Conservation (phyloP, 2,113 vertebrate species). For the Austrofundulus limnaeus region DNA sequence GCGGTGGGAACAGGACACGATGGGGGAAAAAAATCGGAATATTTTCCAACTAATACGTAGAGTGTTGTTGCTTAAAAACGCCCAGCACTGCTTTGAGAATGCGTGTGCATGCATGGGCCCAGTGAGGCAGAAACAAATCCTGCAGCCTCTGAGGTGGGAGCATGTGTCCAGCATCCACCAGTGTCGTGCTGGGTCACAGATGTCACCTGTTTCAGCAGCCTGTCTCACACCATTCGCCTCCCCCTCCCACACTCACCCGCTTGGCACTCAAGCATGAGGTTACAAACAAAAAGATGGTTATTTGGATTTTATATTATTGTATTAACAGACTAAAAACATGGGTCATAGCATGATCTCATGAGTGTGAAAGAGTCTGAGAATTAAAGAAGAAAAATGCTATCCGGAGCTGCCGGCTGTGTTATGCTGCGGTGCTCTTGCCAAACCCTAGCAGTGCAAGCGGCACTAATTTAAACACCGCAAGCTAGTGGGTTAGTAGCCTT, state of each 20-base stretch:
- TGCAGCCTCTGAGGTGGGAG: constrained; percentile 55
- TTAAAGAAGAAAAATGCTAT: constrained; percentile 43
- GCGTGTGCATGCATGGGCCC: constrained; percentile 21
- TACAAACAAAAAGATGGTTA: constrained; percentile 12
- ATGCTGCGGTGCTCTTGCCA: constrained; percentile 37
- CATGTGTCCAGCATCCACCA: constrained; percentile 57
- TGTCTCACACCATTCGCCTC: constrained; percentile 24
- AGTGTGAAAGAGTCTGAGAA: not conserved
- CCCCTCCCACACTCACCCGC: constrained; percentile 5
- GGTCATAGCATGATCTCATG: constrained; percentile 25
- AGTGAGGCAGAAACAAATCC: constrained; percentile 50
- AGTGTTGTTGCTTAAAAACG: not conserved
- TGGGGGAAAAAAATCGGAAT: not conserved
- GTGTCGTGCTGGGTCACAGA: constrained; percentile 63
- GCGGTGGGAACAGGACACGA: no score
- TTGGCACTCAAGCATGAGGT: constrained; percentile 2
- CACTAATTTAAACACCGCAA: constrained; percentile 43
- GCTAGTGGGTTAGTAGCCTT: constrained; percentile 38
- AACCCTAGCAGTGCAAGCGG: constrained; percentile 38
- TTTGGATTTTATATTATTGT: constrained; percentile 16
- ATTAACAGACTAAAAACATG: constrained; percentile 7
- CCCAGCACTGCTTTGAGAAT: not conserved
- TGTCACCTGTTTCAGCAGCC: constrained; percentile 67
- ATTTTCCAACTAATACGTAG: constrained; percentile 8
- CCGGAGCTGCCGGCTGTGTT: constrained; percentile 42